Base-by-base conservation (phyloP, 1,140 invertebrate species). In the Chironomus striatipennis region DNA sequence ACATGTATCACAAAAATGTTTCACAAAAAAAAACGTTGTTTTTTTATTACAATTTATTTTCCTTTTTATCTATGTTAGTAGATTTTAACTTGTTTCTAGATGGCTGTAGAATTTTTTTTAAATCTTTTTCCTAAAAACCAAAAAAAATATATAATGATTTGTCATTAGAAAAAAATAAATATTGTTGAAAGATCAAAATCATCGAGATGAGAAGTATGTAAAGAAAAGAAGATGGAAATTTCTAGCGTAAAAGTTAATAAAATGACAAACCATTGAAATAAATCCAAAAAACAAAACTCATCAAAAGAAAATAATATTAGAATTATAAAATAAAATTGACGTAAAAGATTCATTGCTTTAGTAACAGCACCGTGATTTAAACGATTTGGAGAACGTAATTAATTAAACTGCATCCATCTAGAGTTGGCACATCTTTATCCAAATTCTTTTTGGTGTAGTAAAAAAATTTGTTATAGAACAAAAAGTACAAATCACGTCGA, bases 31-130 rank as follows among this genome's bases (percentile, higher is more conserved):
- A 57, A 34, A 34, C 1, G 24, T 57, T n/a, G 47, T 57, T 57
- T 57, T 57, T 57, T 57, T 57, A 57, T 57, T 57, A 34, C 24
- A 34, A 34, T 57, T 47, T 47, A 47, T 47, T 47, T 57, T 57
- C 24, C 24, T 15, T 57, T 57, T n/a, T 57, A 57, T 57, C 47
- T 57, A 57, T 57, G 47, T 57, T 57, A 10, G 47, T 57, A 57
- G 47, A 34, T 57, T 5, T 57, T 57, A 57, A 12, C 47, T n/a
- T 57, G n/a, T 57, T 57, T 57, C 47, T 57, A 57, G 47, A 57
- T 57, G 47, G 47, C 47, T 15, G 47, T 57, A 57, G 47, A 47
- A 57, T 57, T 57, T 57, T 57, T 57, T 15, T 57, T 2, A 34
- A 34, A 57, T 57, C n/a, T 57, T 57, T 47, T 43, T 43, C 42